phyloP scores from a whole-genome alignment of 2,113 vertebrate species.

The Circaetus cinerascens region DNA sequence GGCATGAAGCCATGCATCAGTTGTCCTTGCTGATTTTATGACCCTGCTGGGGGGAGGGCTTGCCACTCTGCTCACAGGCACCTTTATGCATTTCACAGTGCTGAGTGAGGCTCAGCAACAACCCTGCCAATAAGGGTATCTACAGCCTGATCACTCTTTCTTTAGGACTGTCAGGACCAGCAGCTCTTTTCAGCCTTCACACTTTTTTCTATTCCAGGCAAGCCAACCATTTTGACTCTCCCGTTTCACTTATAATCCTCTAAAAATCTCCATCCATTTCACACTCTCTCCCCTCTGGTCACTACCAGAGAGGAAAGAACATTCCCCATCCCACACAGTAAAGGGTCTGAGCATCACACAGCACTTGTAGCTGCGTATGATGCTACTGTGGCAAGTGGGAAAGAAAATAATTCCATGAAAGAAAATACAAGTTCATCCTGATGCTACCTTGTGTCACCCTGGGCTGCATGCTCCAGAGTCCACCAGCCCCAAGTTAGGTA shows the following conservation, averaged over 20 bases:
- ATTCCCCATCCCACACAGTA: neutral
- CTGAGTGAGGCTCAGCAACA: neutral
- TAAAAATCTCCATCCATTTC: neutral
- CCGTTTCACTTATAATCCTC: neutral
- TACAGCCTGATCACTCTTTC: neutral
- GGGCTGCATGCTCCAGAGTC: neutral
- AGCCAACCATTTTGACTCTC: neutral
- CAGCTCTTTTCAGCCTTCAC: neutral
- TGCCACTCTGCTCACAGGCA: neutral
- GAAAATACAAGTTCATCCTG: neutral
- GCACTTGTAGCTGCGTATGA: neutral
- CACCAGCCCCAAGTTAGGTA: neutral
- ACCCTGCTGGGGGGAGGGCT: neutral
- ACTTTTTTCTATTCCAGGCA: neutral
- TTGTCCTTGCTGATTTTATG: neutral
- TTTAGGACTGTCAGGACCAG: neutral
- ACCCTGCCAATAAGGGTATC: neutral
- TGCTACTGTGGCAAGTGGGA: neutral
- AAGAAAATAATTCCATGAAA: neutral
- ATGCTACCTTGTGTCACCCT: neutral
- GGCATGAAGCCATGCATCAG: neutral
- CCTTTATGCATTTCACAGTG: neutral
- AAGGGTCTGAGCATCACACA: neutral
- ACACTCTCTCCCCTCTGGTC: neutral
- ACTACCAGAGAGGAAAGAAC: neutral